Evolutionary conservation across 2,797 vertebrate genomes (phyloP), one percentile per base, ranked within the genome.

Genomic region (Chromobotia macracanthus): DNA sequence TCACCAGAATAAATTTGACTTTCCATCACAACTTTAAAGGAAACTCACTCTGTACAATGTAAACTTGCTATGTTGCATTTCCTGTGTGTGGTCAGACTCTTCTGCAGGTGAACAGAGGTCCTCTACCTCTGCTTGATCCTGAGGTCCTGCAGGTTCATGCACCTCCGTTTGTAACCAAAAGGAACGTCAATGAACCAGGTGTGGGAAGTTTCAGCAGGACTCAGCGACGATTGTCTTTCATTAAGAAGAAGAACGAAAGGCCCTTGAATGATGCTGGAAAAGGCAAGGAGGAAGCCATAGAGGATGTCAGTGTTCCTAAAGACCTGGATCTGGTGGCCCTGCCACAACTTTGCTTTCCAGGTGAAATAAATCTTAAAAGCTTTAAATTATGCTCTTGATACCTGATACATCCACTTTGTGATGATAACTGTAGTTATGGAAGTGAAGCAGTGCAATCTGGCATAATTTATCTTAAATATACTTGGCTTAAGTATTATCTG

Each of bases 281-380:
- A 0, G 77, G 68, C 16, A 89, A 75, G 58, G 80, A 80, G 1
- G 31, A 82, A 0, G 86, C 90, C 1, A 11, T 72, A 0, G 94
- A 96, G 64, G 94, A 96, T 35, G 21, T 95, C 50, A 81, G 86
- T 0, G 85, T 97, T 64, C 95, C 95, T 0, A 94, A 94, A 65
- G 94, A 96, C 9, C 90, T 98, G 4, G 95, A 99, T 86, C 94
- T 98, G 12, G 89, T 91, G 21, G 96, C 93, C 67, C 84, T 99
- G 83, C 96, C 96, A 31, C 95, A 96, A 72, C 95, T 98, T 6
- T 98, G 97, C 86, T 98, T 98, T 84, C 97, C 97, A 87, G 96
- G 96, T 98, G 88, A 82, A 58, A 74, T 3, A 12, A 55, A 13
- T 19, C 35, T 25, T 64, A 50, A 74, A 60, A 61, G 10, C 46